A percentile compares a stretch with the other conserved stretches of the same genome.
phyloP scores from a whole-genome alignment of 1,140 invertebrate genomes.

The Diorhabda elongata region DNA sequence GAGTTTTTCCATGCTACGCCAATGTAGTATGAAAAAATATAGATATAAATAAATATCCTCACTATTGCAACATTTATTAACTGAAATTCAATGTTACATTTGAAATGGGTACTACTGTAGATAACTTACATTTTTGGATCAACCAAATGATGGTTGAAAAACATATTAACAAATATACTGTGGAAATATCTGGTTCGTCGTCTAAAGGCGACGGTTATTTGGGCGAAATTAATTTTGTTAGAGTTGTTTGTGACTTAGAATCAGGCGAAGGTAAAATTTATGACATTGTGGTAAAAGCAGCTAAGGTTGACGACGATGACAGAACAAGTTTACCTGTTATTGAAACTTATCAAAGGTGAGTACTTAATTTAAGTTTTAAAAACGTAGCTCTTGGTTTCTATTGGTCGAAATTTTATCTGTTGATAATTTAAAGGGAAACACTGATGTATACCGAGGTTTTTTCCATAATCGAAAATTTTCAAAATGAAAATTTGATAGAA shows the following conservation, averaged over 20 bases:
- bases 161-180: constrained; percentile 25
- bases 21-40: too few species aligned
- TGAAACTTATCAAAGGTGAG: constrained; percentile 22
- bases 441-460: constrained; percentile 34
- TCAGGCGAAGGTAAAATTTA: constrained; percentile 22
- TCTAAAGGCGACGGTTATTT: constrained; percentile 37
- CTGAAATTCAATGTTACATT: neutral
- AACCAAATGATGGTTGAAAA: constrained; percentile 23
- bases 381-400: too few species aligned
- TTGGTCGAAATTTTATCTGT: too few species aligned
- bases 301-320: constrained; percentile 29
- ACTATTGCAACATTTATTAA: too few species aligned
- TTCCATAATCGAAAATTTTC: constrained; percentile 27
- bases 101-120: constrained; percentile 1
- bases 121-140: constrained; percentile 15
- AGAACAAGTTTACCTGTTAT: constrained; percentile 25
- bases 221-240: constrained; percentile 35
- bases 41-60: too few species aligned
- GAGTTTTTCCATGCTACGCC: too few species aligned
- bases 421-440: constrained; percentile 23
- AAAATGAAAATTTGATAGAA: constrained; percentile 19
- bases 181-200: constrained; percentile 26
- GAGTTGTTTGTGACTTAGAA: constrained; percentile 19
- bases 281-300: constrained; percentile 33
- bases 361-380: too few species aligned